Conservation (phyloP, 2,797 vertebrate genomes). For the Lagorchestes hirsutus region DNA sequence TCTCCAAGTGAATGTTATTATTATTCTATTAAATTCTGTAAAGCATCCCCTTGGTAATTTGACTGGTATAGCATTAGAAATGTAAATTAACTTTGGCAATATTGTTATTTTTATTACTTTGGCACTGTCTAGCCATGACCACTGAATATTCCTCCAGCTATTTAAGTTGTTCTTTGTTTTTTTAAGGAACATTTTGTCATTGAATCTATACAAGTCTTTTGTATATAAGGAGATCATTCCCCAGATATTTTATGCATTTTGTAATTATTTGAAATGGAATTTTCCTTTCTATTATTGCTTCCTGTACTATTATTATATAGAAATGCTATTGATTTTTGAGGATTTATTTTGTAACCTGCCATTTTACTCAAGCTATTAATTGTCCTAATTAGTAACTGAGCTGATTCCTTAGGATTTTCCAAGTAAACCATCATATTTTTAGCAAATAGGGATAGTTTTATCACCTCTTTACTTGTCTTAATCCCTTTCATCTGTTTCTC, state of each 20-base stretch:
- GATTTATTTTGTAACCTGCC: not conserved
- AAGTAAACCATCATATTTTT: not conserved
- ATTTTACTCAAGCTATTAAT: not conserved
- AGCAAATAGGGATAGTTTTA: not conserved
- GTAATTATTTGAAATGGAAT: not conserved
- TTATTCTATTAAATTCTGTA: not conserved
- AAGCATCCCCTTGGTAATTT: not conserved
- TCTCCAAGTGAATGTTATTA: conserved; percentile 10
- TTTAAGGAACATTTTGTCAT: not conserved
- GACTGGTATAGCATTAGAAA: not conserved
- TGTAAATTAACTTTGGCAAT: not conserved
- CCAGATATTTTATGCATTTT: not conserved
- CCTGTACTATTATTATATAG: not conserved
- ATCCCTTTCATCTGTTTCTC: not conserved
- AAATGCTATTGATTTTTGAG: not conserved
- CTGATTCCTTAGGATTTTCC: not conserved
- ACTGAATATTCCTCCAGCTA: not conserved
- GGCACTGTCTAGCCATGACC: not conserved
- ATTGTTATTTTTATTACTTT: not conserved
- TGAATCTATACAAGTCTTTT: not conserved
- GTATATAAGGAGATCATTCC: not conserved
- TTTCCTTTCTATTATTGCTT: not conserved
- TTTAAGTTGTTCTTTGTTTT: not conserved
- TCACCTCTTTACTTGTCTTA: not conserved
- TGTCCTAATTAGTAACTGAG: not conserved